A percentile compares a stretch with the other conserved stretches of the same genome.
Evolutionary conservation across 1,140 invertebrate species (phyloP).

Genomic region (Drosophila rufa): DNA sequence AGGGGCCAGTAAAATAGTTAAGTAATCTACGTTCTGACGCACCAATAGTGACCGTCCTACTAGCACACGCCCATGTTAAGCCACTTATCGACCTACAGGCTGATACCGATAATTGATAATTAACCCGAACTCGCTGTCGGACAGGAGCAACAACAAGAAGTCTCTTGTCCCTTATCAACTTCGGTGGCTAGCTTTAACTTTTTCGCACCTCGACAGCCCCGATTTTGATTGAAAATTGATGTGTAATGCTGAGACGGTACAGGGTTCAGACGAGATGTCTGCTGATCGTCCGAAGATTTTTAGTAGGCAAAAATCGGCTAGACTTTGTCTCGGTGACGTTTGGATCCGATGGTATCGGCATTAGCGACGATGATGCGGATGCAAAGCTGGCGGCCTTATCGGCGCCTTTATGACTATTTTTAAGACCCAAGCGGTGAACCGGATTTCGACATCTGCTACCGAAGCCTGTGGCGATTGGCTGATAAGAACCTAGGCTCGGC

Average conservation of each 20-base stretch:
- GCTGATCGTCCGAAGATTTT: constrained; percentile 4
- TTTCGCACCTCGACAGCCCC: constrained; percentile 8
- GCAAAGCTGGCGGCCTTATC: constrained; percentile 40
- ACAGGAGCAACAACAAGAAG: not conserved
- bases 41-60: constrained; percentile 16
- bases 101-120: constrained; percentile 45
- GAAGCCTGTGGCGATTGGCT: constrained; percentile 24
- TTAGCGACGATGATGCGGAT: constrained; percentile 54
- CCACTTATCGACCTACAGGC: constrained; percentile 40
- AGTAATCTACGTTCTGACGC: constrained; percentile 13
- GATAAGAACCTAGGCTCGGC: constrained; percentile 50
- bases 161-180: constrained; percentile 9
- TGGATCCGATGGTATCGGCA: not conserved
- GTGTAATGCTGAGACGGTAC: constrained; percentile 24
- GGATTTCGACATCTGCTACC: constrained; percentile 41
- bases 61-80: constrained; percentile 13
- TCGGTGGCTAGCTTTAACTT: not conserved
- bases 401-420: constrained; percentile 24
- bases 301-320: not conserved
- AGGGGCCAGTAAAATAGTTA: constrained; percentile 9
- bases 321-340: constrained; percentile 33
- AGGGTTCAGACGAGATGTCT: constrained; percentile 29
- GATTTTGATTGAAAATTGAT: constrained; percentile 4
- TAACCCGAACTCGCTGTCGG: constrained; percentile 6
- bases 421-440: constrained; percentile 54